Evolutionary conservation across 2,797 vertebrate genomes (phyloP), one percentile per base, ranked within the genome.

Genomic region (Podarcis lilfordi): DNA sequence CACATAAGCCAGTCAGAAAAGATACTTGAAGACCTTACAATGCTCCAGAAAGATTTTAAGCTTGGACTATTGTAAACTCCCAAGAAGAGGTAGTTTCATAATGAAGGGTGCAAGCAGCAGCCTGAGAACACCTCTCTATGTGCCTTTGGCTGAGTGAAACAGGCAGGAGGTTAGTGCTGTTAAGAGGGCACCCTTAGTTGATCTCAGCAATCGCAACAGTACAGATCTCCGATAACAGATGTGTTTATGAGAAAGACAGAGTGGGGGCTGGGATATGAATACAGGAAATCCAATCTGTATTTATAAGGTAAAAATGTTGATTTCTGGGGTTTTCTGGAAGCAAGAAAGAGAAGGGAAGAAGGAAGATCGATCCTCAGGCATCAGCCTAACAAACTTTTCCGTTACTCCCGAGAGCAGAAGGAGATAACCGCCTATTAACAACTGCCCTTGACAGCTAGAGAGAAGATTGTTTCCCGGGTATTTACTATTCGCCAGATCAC

Each of bases 171-270:
- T 83, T 37, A 71, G 17, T 23, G 76, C 23, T 80, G 75, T 78
- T 40, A 84, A 83, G 27, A 40, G 9, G 32, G 25, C 35, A 69
- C 29, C 75, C 27, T 71, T 66, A 50, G 75, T 11, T 83, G 43
- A 88, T 88, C 32, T 61, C 68, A 79, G 37, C 87, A 78, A 84
- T 10, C 25, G 35, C 74, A 80, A 37, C 29, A 59, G 68, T 83
- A 29, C 43, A 77, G 11, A 68, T 45, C 19, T 71, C 68, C 43
- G 27, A 32, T 88, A 59, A 84, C 35, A 84, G 50, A 43, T 61
- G 4, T n/a, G 2, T 8, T 59, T 84, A 19, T 35, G 5, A 32
- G 8, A 59, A 6, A 50, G 11, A 35, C 1, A 29, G 23, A 75
- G 29, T 76, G 68, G 37, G 61, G 10, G 29, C n/a, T 27, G 55